Evolutionary conservation across 2,797 vertebrate genomes (phyloP).

Genomic region (Delichon dasypus): DNA sequence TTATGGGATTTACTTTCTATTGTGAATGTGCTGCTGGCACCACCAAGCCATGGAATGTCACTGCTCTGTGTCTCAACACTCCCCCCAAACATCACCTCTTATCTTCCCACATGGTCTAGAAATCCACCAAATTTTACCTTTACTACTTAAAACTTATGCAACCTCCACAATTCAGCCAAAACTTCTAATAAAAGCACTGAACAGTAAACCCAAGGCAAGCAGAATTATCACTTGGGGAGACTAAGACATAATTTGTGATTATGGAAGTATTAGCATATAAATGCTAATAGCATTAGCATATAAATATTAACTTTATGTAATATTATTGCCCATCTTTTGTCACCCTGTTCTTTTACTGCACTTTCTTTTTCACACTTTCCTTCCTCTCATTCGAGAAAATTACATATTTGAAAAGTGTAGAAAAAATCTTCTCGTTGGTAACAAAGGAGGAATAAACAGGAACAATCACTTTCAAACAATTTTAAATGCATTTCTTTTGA

Average conservation of each 20-base stretch:
- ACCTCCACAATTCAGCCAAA: neutral
- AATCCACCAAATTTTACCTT: neutral
- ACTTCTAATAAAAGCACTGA: neutral
- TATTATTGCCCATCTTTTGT: neutral
- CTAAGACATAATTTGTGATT: neutral
- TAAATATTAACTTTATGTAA: conserved; percentile 30
- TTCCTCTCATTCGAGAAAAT: neutral
- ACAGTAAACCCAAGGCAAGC: neutral
- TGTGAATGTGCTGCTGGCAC: neutral
- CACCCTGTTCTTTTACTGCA: neutral
- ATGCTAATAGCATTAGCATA: conserved; percentile 18
- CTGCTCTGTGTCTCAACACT: neutral
- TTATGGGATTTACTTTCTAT: neutral
- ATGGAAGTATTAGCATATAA: neutral
- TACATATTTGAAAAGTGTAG: neutral
- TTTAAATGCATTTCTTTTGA: neutral
- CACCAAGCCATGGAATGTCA: neutral
- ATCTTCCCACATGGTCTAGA: accelerated
- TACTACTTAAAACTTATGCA: neutral
- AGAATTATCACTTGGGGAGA: neutral
- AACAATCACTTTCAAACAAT: neutral
- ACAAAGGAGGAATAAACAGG: neutral
- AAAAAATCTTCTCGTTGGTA: neutral
- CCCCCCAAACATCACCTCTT: neutral
- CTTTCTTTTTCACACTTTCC: neutral